phyloP scores from a whole-genome alignment of 1,140 invertebrate species.

The Acyrthosiphon pisum region DNA sequence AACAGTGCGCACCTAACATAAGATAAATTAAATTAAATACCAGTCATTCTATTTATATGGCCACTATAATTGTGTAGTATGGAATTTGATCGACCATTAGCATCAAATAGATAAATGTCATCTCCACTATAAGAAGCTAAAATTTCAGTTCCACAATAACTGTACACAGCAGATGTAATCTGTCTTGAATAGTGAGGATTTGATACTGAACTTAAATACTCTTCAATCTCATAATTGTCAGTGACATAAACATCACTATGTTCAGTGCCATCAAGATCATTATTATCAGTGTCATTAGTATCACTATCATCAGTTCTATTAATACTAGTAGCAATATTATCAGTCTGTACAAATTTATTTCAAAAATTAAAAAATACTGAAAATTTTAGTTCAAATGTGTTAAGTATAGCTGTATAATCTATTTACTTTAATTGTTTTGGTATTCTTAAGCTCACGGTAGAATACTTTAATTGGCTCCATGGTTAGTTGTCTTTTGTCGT shows the following conservation, averaged over 20 bases:
- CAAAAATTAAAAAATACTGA: not conserved
- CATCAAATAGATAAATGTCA: slow-evolving; percentile 90
- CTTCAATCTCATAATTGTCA: not conserved
- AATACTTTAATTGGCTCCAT: slow-evolving; percentile 66
- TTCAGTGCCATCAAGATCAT: not conserved
- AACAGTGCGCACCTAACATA: not conserved
- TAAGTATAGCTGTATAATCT: not conserved
- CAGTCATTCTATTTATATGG: slow-evolving; percentile 77
- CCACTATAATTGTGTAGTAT: slow-evolving; percentile 80
- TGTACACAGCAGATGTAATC: slow-evolving; percentile 89
- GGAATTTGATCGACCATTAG: slow-evolving; percentile 67
- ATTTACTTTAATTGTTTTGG: not conserved
- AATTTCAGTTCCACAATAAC: slow-evolving; percentile 89
- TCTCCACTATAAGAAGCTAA: slow-evolving; percentile 93
- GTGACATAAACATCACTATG: too few species aligned
- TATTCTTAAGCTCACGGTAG: slow-evolving; percentile 63
- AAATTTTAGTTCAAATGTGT: not conserved
- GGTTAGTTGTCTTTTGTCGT: slow-evolving; percentile 73
- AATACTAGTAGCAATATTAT: not conserved
- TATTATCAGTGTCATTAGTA: too few species aligned
- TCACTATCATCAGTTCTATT: not conserved
- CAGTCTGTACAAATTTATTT: not conserved
- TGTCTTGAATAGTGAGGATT: slow-evolving; percentile 61
- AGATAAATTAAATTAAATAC: slow-evolving; percentile 61
- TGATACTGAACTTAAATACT: not conserved